A percentile compares a stretch with the other conserved stretches of the same genome.
phyloP scores from a whole-genome alignment of 1,140 invertebrate genomes.

The Homarus americanus region DNA sequence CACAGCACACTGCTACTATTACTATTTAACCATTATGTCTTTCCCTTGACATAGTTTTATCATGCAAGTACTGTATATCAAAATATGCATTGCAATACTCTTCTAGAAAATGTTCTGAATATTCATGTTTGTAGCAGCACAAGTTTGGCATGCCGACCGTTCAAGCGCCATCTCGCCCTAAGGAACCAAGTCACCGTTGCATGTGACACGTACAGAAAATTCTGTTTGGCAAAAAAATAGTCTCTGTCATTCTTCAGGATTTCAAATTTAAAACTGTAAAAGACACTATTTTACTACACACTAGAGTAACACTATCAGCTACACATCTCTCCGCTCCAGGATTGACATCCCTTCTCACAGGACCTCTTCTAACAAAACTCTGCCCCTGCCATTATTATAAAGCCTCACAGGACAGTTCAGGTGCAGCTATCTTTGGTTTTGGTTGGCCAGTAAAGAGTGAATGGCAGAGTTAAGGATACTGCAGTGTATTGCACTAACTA shows the following conservation, averaged over 20 bases:
- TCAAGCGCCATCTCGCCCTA: background rate
- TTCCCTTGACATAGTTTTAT: background rate
- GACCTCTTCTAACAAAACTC: constrained; percentile 16
- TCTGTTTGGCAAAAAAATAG: constrained; percentile 66
- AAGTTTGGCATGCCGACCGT: background rate
- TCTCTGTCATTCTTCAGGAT: constrained; percentile 52
- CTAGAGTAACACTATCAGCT: constrained; percentile 55
- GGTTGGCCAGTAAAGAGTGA: constrained; percentile 53
- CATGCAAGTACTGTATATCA: background rate
- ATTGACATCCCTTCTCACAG: background rate
- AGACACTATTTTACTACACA: constrained; percentile 56
- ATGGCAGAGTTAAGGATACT: constrained; percentile 33
- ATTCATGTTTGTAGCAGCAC: background rate
- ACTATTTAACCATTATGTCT: background rate
- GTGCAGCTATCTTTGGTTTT: constrained; percentile 57
- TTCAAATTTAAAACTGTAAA: constrained; percentile 65
- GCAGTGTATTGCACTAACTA: constrained; percentile 57
- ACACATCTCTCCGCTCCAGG: constrained; percentile 47
- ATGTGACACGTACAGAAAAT: constrained; percentile 34
- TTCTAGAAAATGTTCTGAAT: background rate
- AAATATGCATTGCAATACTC: background rate
- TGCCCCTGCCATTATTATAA: constrained; percentile 1
- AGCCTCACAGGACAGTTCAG: constrained; percentile 1
- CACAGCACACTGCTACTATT: background rate
- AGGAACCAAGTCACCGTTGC: constrained; percentile 47